These are phyloP conservation scores for Marcusenius ussheri DNA, from an alignment of 2,113 vertebrate species.

Conservation along the genomic window DNA sequence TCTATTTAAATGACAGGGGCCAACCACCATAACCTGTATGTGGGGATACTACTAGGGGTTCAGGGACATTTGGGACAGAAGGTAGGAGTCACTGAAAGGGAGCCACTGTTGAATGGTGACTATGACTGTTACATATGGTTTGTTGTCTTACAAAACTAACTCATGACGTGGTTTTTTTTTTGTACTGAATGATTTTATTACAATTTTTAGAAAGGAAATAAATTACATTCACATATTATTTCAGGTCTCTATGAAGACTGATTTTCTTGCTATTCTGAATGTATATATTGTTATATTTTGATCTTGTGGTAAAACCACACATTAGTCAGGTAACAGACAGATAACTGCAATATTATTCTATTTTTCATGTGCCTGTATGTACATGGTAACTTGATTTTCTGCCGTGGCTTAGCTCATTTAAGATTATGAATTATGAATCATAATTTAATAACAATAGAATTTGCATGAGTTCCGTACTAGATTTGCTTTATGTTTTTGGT, in stretches of 20 bases:
- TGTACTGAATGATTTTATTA: not conserved
- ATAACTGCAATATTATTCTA: not conserved
- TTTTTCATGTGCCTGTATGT: not conserved
- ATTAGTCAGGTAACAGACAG: not conserved
- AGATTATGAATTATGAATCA: too few species aligned
- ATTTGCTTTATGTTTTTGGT: not conserved
- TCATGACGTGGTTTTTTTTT: not conserved
- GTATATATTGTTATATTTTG: not conserved
- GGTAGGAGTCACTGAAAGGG: not conserved
- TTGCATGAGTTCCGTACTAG: not conserved
- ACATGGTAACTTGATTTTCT: not conserved
- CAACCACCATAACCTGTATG: not conserved
- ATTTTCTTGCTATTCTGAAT: not conserved
- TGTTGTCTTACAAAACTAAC: not conserved
- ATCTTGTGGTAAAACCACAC: not conserved
- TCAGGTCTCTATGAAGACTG: not conserved
- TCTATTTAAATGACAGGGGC: not conserved
- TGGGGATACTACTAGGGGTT: not conserved
- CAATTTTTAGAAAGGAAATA: not conserved
- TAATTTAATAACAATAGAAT: not conserved
- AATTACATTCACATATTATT: not conserved
- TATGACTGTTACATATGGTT: not conserved
- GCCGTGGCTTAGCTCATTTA: not conserved
- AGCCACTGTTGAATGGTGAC: not conserved
- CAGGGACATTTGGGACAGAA: not conserved